Evolutionary conservation across 2,113 vertebrate genomes (phyloP), one percentile per base, ranked within the genome.

Genomic region (Petroica traversi): DNA sequence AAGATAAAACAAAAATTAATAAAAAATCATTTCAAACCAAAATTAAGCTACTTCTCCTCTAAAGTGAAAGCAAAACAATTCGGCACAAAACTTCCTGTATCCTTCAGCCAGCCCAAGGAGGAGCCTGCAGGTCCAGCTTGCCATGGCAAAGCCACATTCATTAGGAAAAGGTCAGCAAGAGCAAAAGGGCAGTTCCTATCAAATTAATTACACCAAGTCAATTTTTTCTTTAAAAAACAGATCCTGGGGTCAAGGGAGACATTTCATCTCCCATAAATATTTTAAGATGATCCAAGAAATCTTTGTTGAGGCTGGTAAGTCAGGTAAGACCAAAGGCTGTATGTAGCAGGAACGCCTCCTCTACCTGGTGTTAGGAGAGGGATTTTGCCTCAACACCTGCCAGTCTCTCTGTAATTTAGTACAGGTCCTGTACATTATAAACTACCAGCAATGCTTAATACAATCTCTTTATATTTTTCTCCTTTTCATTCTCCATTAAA

Each of bases 401-500:
- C 86, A 81, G 46, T 90, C 36, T 94, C 75, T 76, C 74, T 57
- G 63, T 55, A 3, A 5, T 88, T 78, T 81, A 75, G 82, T 34
- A 83, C 78, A 80, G 55, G 57, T 85, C 52, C 24, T 92, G 82
- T 88, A 96, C 93, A 92, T 93, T 83, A 94, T 77, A 93, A 95
- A 82, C 92, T 93, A 93, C 93, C 71, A 61, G 81, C 14, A 1
- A 64, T 71, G 78, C 34, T 91, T 73, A 82, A 84, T 93, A 97
- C 92, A 97, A 57, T 92, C 89, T 77, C 6, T 81, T 75, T 55
- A 54, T 81, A 68, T 89, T 40, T 36, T 54, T 92, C 89, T 93
- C 85, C 85, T 95, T 94, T 79, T 84, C 85, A 31, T 79, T 96
- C 72, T 90, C 95, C 97, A 90, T 72, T 89, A 92, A 97, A 96